Evolutionary conservation across 2,113 vertebrate genomes (phyloP).

Genomic region (Apistogramma diplotaenia): DNA sequence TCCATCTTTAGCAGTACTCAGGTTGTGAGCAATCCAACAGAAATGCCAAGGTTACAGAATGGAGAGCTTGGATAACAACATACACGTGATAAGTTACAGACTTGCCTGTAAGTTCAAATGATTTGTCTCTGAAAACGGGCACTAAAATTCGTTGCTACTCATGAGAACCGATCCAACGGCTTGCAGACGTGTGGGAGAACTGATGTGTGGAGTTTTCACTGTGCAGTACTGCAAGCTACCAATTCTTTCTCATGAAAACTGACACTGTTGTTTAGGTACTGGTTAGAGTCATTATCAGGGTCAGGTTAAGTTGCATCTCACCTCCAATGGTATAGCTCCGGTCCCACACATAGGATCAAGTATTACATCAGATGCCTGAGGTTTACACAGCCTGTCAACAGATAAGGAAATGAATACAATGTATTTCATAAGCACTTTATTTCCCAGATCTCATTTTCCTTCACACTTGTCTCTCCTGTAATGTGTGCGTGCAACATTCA

Average conservation of each 20-base stretch:
- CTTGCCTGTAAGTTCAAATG: background rate
- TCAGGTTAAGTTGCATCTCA: conserved; percentile 51
- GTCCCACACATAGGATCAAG: conserved; percentile 98
- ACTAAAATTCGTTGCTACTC: background rate
- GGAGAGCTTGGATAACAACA: background rate
- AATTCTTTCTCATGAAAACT: background rate
- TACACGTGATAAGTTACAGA: background rate
- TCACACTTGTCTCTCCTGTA: background rate
- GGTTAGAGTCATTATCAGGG: background rate
- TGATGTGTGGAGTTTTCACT: background rate
- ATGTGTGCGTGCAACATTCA: background rate
- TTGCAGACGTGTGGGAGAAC: background rate
- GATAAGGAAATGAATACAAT: background rate
- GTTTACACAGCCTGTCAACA: conserved; percentile 87
- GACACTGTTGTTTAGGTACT: background rate
- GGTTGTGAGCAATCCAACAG: background rate
- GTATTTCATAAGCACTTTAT: background rate
- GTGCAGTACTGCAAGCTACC: background rate
- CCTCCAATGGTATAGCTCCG: conserved; percentile 96
- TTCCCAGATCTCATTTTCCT: too few relatives aligned
- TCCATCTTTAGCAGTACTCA: background rate
- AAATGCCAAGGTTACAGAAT: background rate
- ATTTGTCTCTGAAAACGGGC: background rate
- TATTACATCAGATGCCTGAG: conserved; percentile 87
- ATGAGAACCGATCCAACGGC: background rate